These are phyloP conservation scores for Theristicus caerulescens DNA, from an alignment of 2,113 vertebrate species.

Conservation along the genomic window DNA sequence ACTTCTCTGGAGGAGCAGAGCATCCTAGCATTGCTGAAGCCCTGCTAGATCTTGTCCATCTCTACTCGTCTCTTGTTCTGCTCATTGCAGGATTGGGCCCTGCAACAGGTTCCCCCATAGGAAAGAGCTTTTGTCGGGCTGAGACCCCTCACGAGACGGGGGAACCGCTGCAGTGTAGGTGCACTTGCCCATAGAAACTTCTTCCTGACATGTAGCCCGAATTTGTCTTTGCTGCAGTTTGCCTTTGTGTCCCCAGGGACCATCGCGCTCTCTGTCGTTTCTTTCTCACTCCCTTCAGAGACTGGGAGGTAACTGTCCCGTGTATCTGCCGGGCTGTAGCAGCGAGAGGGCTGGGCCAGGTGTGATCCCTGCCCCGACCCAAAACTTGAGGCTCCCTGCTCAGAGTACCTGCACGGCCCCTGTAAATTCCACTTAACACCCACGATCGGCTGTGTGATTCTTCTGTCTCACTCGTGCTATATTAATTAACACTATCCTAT, in stretches of 20 bases:
- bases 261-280: not conserved
- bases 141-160: not conserved
- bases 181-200: not conserved
- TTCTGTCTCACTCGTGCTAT: not conserved
- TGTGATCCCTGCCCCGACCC: not conserved
- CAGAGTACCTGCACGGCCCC: not conserved
- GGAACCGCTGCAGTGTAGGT: not conserved
- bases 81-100: not conserved
- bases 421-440: not conserved
- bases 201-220: accelerated
- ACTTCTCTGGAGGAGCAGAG: not conserved
- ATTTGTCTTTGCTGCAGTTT: not conserved
- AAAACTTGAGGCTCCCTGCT: not conserved
- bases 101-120: not conserved
- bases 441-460: not conserved
- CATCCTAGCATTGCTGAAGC: not conserved
- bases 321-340: accelerated
- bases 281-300: not conserved
- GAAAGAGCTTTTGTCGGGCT: not conserved
- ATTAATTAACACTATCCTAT: not conserved
- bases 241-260: not conserved
- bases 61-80: not conserved
- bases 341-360: not conserved
- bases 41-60: not conserved
- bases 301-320: not conserved